phyloP scores from a whole-genome alignment of 2,797 vertebrate genomes.

The Distichodus sexfasciatus region DNA sequence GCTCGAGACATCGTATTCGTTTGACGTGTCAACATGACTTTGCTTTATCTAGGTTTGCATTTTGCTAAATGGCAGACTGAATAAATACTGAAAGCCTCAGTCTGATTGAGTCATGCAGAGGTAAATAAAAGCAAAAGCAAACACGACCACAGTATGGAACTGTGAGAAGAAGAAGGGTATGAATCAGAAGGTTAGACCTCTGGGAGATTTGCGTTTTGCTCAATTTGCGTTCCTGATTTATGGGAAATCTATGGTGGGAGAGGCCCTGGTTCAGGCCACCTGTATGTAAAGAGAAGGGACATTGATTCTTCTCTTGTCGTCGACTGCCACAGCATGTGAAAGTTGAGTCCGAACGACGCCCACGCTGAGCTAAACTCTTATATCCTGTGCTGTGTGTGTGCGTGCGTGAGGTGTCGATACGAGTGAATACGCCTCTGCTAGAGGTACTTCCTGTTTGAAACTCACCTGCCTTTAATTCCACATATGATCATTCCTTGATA shows the following conservation, averaged over 20 bases:
- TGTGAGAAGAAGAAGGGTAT: neutral
- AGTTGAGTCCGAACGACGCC: constrained; percentile 52
- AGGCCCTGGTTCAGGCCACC: constrained; percentile 25
- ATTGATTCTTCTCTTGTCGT: constrained; percentile 70
- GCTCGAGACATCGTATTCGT: neutral
- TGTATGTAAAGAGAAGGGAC: constrained; percentile 47
- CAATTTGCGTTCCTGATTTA: constrained; percentile 27
- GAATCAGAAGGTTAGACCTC: constrained; percentile 1
- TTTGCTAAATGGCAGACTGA: neutral
- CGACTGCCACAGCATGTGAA: constrained; percentile 71
- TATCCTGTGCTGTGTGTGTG: constrained; percentile 40
- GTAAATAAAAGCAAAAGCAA: neutral
- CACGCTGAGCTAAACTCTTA: constrained; percentile 40
- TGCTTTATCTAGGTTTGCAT: neutral
- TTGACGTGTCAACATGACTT: neutral
- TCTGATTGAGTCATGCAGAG: constrained; percentile 1
- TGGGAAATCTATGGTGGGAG: constrained; percentile 31
- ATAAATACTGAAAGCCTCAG: constrained; percentile 9
- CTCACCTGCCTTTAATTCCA: constrained; percentile 38
- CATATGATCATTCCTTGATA: constrained; percentile 41
- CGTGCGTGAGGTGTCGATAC: constrained; percentile 17
- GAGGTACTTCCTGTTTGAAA: constrained; percentile 41
- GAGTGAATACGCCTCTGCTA: constrained; percentile 19
- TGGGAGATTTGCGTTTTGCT: constrained; percentile 1
- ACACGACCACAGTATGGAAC: neutral